phyloP scores from a whole-genome alignment of 2,113 vertebrate genomes.

The Urocolius indicus region DNA sequence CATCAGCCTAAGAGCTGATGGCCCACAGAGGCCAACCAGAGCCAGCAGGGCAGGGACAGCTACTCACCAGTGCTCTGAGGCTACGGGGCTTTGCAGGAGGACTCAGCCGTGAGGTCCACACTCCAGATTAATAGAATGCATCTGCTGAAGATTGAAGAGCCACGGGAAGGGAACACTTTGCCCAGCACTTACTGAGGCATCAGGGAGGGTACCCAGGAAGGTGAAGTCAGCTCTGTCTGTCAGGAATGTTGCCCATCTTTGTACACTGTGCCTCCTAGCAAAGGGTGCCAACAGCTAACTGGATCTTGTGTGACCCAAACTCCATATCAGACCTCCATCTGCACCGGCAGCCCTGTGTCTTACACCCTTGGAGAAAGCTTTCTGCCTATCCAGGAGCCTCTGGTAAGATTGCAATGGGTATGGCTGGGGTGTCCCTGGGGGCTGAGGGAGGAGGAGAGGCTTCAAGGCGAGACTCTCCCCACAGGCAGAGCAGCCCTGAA shows the following conservation, averaged over 20 bases:
- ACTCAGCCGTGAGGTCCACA: rapidly evolving
- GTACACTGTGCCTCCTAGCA: neutral
- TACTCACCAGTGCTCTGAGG: neutral
- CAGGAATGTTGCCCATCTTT: neutral
- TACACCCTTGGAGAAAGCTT: neutral
- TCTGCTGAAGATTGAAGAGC: neutral
- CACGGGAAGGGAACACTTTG: neutral
- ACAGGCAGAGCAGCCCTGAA: too few species aligned
- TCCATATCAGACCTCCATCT: rapidly evolving
- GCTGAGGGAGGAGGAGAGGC: neutral
- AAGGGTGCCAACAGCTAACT: neutral
- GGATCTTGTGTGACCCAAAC: neutral
- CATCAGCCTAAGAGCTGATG: neutral
- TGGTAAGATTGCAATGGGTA: neutral
- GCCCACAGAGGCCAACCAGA: neutral
- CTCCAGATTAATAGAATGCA: neutral
- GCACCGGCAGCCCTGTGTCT: neutral
- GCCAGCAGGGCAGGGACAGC: neutral
- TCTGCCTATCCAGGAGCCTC: neutral
- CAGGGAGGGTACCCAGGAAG: neutral
- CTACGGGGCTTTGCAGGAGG: neutral
- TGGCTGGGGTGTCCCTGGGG: neutral
- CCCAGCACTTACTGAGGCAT: neutral
- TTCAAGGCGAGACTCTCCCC: neutral
- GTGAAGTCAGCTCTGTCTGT: neutral